Conservation (phyloP, 2,797 vertebrate genomes). For the Catharus ustulatus region DNA sequence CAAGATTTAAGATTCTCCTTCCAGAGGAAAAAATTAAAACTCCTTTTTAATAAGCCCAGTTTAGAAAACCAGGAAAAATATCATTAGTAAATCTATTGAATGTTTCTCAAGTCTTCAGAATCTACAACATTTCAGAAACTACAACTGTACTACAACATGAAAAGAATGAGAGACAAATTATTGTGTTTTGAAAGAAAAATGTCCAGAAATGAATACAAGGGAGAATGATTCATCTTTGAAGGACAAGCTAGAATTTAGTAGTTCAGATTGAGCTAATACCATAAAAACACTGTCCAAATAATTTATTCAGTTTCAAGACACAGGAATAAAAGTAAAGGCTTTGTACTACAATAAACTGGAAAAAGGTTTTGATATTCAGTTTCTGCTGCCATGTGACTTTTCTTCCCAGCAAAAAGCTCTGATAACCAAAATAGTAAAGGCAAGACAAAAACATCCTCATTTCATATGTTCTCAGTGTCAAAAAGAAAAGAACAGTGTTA, state of each 20-base stretch:
- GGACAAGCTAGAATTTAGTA: neutral
- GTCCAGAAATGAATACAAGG: neutral
- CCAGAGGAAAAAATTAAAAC: neutral
- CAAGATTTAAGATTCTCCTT: neutral
- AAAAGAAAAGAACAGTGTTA: neutral
- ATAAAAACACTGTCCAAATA: neutral
- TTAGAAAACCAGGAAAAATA: neutral
- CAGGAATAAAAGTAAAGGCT: neutral
- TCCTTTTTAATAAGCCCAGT: neutral
- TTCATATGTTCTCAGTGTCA: neutral
- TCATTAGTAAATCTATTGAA: neutral
- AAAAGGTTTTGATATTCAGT: neutral
- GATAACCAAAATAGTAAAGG: neutral
- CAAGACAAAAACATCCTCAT: neutral
- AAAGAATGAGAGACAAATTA: neutral
- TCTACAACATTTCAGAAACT: neutral
- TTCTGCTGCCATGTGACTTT: neutral
- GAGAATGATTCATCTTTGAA: neutral
- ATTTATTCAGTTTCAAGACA: neutral
- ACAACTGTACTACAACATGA: neutral
- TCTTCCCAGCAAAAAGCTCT: neutral
- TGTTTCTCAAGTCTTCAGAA: neutral
- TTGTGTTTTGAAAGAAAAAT: neutral
- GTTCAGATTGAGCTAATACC: neutral
- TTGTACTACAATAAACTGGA: neutral